Evolutionary conservation across 2,888 invertebrate genomes (phyloP), one percentile per base, ranked within the genome.

Genomic region (Oconnorella tubifera): DNA sequence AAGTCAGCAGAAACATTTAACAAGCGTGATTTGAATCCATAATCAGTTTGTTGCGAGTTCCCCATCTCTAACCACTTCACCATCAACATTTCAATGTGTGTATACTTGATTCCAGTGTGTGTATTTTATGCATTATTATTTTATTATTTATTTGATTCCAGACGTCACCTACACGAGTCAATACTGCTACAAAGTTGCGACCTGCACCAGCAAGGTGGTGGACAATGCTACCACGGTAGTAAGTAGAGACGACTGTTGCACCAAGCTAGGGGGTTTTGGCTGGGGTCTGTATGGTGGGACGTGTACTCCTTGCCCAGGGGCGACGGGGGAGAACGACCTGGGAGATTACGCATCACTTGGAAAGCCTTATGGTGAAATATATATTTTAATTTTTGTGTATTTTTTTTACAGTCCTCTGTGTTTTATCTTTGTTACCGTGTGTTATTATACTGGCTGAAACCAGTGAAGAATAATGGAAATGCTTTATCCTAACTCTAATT

Each of bases 161-260:
- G 62, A 50, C 23, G 31, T 59, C 2, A 53, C 62, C 2, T 27
- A 48, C 19, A 28, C 29, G 23, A 33, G 33, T 19, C 31, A 59
- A 49, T 75, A 72, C 63, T 75, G 75, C 58, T 75, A 74, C 66
- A 59, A 63, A 50, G 63, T 67, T n/a, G 48, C 66, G n/a, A 69
- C 64, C 4, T 75, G 75, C 63, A 69, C 69, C 53, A 69, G 69
- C 6, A 59, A 59, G n/a, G 64, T 64, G 14, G 55, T 69, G 33
- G 71, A 69, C 14, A 67, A 68, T 23, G 28, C 6, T 6, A 23
- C 50, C 0, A 32, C 48, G 4, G 50, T 50, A 2, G 60, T 50
- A n/a, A 49, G 50, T 28, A 60, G 29, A 25, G 31, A 48, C 1
- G 60, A 60, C 6, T 75, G 75, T 56, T 75, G 75, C 57, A 51